Conservation (phyloP, 2,113 vertebrate genomes). For the Plecturocebus donacophilus region DNA sequence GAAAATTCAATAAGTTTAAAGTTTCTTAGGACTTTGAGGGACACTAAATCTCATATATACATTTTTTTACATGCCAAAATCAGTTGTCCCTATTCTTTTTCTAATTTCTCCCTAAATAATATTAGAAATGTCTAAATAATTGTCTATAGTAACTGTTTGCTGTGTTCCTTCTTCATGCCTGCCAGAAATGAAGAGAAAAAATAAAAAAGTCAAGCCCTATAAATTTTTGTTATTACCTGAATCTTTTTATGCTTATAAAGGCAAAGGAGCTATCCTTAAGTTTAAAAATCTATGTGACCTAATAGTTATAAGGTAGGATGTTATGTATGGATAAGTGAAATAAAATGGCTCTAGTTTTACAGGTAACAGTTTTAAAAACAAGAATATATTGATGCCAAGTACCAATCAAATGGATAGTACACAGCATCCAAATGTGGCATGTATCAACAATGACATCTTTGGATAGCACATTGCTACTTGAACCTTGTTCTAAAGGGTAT, state of each 20-base stretch:
- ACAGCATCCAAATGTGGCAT: not conserved
- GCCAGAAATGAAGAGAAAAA: not conserved
- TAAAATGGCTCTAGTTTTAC: not conserved
- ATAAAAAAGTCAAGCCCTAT: not conserved
- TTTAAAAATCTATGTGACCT: not conserved
- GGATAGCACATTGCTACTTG: not conserved
- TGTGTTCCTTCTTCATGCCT: not conserved
- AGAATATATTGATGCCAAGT: not conserved
- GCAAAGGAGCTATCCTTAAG: not conserved
- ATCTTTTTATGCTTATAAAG: not conserved
- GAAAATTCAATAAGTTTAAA: not conserved
- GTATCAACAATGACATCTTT: not conserved
- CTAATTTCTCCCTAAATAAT: slow-evolving; percentile 10
- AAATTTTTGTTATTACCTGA: not conserved
- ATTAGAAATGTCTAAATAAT: not conserved
- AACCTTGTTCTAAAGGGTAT: not conserved
- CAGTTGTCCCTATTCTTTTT: not conserved
- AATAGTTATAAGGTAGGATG: not conserved
- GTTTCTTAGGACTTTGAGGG: not conserved
- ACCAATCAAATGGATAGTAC: not conserved
- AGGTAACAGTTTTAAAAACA: not conserved
- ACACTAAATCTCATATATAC: not conserved
- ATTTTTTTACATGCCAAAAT: slow-evolving; percentile 8
- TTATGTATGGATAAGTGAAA: slow-evolving; percentile 13
- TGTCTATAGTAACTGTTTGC: not conserved